Percentiles rank a stretch among this genome's conserved stretches.
Evolutionary conservation across 2,888 invertebrate genomes (phyloP).

Genomic region (Ectemnius continuus): DNA sequence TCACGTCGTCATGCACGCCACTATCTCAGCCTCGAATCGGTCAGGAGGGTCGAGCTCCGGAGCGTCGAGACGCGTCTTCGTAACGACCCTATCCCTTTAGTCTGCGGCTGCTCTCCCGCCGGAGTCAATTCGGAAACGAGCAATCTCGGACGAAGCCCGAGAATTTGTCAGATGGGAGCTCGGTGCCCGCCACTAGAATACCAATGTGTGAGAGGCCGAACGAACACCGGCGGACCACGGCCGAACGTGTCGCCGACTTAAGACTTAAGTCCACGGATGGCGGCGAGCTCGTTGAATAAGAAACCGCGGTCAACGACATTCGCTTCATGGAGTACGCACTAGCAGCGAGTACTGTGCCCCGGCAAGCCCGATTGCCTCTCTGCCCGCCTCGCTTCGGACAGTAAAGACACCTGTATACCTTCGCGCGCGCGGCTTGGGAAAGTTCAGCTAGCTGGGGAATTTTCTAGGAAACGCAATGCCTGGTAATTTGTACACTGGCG

Average conservation of each 20-base stretch:
- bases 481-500: conserved; percentile 1
- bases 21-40: conserved; percentile 36
- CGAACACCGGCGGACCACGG: neutral
- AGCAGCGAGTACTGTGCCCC: neutral
- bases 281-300: conserved; percentile 1
- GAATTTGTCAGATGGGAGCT: conserved; percentile 65
- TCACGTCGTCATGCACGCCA: conserved; percentile 45
- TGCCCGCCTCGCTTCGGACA: neutral
- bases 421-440: neutral
- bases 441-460: neutral
- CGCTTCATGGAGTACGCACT: conserved; percentile 3
- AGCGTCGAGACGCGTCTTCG: conserved; percentile 31
- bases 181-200: conserved; percentile 60
- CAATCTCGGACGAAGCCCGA: conserved; percentile 53
- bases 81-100: conserved; percentile 45
- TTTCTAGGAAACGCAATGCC: conserved; percentile 19
- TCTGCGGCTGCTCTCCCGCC: neutral
- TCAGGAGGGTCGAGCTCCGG: conserved; percentile 26
- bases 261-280: neutral
- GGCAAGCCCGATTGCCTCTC: neutral
- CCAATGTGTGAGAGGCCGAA: conserved; percentile 49
- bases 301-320: neutral
- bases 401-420: neutral
- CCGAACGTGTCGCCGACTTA: conserved; percentile 3
- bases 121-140: conserved; percentile 60